phyloP scores from a whole-genome alignment of 2,113 vertebrate genomes.

The Nerophis ophidion region DNA sequence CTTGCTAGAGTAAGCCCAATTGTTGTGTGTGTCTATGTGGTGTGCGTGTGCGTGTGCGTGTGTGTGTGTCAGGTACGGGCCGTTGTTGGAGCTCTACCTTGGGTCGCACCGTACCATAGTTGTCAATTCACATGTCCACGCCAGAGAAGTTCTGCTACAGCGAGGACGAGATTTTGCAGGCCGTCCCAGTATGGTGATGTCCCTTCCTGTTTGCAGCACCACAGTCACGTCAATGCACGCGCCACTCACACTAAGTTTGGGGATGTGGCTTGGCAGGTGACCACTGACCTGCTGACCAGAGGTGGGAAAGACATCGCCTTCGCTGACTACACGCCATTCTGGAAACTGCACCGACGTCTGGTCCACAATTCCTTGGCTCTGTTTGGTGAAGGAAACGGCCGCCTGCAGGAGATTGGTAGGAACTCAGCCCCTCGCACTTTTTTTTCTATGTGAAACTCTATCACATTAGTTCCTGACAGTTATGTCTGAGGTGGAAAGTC shows the following conservation, averaged over 20 bases:
- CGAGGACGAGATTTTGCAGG: constrained; percentile 70
- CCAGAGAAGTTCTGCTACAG: constrained; percentile 66
- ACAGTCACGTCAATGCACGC: no score
- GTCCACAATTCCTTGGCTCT: constrained; percentile 69
- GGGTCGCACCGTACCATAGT: constrained; percentile 69
- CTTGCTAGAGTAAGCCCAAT: no score
- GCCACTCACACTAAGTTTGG: not conserved
- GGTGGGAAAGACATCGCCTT: constrained; percentile 76
- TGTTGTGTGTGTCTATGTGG: no score
- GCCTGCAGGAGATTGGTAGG: constrained; percentile 70
- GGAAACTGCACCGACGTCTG: constrained; percentile 69
- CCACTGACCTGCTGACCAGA: constrained; percentile 68
- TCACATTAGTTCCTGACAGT: constrained; percentile 42
- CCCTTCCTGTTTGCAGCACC: not conserved
- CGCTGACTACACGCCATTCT: constrained; percentile 65
- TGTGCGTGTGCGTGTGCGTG: not conserved
- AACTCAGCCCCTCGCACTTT: no score
- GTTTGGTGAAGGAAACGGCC: constrained; percentile 67
- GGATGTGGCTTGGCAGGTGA: constrained; percentile 55
- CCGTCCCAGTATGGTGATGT: constrained; percentile 68
- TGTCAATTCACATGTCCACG: constrained; percentile 57
- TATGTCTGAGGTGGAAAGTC: constrained; percentile 54
- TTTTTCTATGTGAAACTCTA: no score
- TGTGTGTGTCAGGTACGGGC: constrained; percentile 41
- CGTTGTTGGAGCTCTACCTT: constrained; percentile 59